These are phyloP conservation scores for Goniozus legneri DNA, from an alignment of 1,140 invertebrate species.

Conservation along the genomic window DNA sequence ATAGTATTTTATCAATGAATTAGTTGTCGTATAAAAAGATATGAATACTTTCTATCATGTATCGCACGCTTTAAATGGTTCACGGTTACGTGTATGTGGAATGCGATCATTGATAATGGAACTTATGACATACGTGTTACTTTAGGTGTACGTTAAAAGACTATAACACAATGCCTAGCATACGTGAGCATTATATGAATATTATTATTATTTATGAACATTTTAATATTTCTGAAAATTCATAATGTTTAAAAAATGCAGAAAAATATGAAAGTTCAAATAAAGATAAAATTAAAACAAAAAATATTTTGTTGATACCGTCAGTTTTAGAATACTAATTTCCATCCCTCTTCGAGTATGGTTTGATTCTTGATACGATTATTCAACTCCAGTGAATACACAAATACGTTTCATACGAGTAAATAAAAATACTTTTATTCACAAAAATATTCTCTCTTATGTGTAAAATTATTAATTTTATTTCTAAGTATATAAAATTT, in stretches of 20 bases:
- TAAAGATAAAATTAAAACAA: constrained; percentile 25
- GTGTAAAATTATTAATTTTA: no score
- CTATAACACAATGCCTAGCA: constrained; percentile 42
- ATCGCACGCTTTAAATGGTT: constrained; percentile 4
- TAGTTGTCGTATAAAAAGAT: no score
- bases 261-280: constrained; percentile 32
- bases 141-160: constrained; percentile 45
- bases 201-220: constrained; percentile 45
- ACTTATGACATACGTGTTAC: constrained; percentile 32
- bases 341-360: no score
- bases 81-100: neutral
- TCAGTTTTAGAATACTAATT: no score
- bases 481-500: no score
- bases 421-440: no score
- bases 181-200: constrained; percentile 37
- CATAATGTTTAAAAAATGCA: constrained; percentile 37
- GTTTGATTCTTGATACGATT: no score
- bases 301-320: neutral
- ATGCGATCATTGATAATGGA: constrained; percentile 17
- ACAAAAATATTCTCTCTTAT: no score
- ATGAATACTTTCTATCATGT: neutral
- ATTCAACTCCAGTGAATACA: no score
- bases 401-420: no score
- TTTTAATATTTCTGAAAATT: constrained; percentile 43
- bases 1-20: no score